These are phyloP conservation scores for Agapetus fuscipes DNA, from an alignment of 2,888 invertebrate species.

Conservation along the genomic window DNA sequence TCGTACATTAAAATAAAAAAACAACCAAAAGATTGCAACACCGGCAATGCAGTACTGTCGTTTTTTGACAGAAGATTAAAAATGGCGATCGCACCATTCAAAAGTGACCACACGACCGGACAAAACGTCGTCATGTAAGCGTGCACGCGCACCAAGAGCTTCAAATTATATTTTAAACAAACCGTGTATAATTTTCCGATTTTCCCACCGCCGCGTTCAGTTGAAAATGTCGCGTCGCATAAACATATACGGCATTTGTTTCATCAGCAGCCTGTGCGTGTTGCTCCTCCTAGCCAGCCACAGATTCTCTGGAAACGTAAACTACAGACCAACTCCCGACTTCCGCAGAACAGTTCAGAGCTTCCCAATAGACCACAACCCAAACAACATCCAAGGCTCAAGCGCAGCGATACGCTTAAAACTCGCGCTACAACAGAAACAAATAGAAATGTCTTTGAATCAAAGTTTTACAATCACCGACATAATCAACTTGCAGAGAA, in stretches of 20 bases:
- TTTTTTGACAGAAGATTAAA: constrained; percentile 11
- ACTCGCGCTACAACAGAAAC: constrained; percentile 19
- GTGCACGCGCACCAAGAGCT: too few relatives aligned
- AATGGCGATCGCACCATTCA: constrained; percentile 2
- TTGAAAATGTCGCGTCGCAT: constrained; percentile 44
- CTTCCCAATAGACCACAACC: constrained; percentile 5
- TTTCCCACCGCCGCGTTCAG: constrained; percentile 20
- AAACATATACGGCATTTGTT: constrained; percentile 45
- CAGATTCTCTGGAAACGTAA: constrained; percentile 45
- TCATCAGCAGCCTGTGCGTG: constrained; percentile 44
- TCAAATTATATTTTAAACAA: too few relatives aligned
- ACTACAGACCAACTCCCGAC: constrained; percentile 39
- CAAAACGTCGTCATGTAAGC: too few relatives aligned
- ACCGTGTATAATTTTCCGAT: neutral
- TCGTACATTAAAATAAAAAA: too few relatives aligned
- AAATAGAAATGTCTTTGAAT: constrained; percentile 11
- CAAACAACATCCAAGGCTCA: constrained; percentile 1
- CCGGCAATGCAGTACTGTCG: constrained; percentile 2
- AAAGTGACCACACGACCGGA: neutral
- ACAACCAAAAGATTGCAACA: too few relatives aligned
- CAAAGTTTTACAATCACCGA: constrained; percentile 39
- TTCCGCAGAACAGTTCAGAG: constrained; percentile 35
- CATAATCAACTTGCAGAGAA: constrained; percentile 47
- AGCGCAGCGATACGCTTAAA: constrained; percentile 5
- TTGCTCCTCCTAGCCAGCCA: constrained; percentile 45